Evolutionary conservation across 2,888 invertebrate genomes (phyloP), one percentile per base, ranked within the genome.

Genomic region (Liposcelis brunnea): DNA sequence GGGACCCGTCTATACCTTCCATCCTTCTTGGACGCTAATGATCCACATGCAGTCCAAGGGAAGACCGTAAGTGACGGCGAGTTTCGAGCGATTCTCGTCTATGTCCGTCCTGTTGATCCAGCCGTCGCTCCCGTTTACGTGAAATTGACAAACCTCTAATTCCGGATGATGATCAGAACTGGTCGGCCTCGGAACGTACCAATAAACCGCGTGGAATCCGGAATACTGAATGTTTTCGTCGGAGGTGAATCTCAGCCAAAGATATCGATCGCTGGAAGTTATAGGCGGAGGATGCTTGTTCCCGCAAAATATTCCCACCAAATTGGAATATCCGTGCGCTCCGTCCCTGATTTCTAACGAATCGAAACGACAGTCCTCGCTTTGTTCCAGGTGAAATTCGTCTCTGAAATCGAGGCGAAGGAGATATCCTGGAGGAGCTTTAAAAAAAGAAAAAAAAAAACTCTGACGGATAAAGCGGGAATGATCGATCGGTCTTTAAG

Each of bases 281-380:
- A 86, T 72, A 60, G 76, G 71, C 14, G 75, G 75, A 18, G 85
- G 85, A 56, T 76, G 80, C 46, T 70, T 67, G 45, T 71, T 67
- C 45, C 82, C 84, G 58, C 86, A 87, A 59, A 67, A 80, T 53
- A 68, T 71, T n/a, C 74, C 74, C 50, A 80, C 62, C 49, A 69
- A 61, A 49, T 70, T 69, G 50, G 78, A 77, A 63, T 75, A 84
- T 6, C 83, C 84, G 57, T 81, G 77, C 40, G 76, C 75, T 1
- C 89, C 87, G 59, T 89, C 84, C 46, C 85, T 72, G 45, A 87
- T 75, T 64, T 86, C 85, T 52, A 87, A 67, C 62, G 69, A 83
- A 65, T 89, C 89, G 64, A 79, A 81, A 61, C 73, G 72, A 62
- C 87, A 89, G 46, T 69, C 68, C 32, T 72, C 69, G 32, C 70